Base-by-base conservation (phyloP, 53 echinoderm and acorn worm genomes). In the Arbacia lixula region DNA sequence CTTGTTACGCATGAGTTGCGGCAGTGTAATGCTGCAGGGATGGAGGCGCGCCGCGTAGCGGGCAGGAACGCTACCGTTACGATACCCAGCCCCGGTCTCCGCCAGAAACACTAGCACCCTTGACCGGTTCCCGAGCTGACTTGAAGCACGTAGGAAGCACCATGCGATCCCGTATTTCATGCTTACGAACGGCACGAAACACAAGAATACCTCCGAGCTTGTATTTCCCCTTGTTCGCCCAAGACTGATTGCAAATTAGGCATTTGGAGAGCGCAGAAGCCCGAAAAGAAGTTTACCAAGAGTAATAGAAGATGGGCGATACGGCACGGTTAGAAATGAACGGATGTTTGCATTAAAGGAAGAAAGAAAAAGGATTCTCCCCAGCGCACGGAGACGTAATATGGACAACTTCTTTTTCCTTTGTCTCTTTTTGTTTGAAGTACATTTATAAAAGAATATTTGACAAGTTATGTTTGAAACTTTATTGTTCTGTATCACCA, bases 191-290 rank as follows among this genome's bases (percentile, higher is more conserved):
- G 82, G 64, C 82, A 63, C 82, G 82, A 81, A 81, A 81, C 65
- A 81, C 82, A 81, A 81, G 62, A 81, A 81, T 64, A 81, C 82
- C 82, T 81, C 46, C 82, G 14, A 81, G 64, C 82, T 81, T 63
- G 42, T 64, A 64, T 81, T 81, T 81, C 82, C 64, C 64, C 65
- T 81, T 81, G 63, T 62, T 41, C 64, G 63, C 63, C 82, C 33
- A 81, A 81, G 64, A 81, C 82, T 81, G 82, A 64, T 62, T 81
- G 82, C 82, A 81, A 81, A 81, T 81, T 81, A 81, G 82, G 64
- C 64, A 81, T 81, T 81, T 81, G 64, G 51, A 81, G 64, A 81
- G 82, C 49, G 82, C 82, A 81, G 32, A 34, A 81, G 82, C 64
- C 82, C 63, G 63, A 63, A 62, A 64, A 81, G 63, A 81, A 81